Base-by-base conservation (phyloP, 2,888 invertebrate species). In the Phortica okadai region DNA sequence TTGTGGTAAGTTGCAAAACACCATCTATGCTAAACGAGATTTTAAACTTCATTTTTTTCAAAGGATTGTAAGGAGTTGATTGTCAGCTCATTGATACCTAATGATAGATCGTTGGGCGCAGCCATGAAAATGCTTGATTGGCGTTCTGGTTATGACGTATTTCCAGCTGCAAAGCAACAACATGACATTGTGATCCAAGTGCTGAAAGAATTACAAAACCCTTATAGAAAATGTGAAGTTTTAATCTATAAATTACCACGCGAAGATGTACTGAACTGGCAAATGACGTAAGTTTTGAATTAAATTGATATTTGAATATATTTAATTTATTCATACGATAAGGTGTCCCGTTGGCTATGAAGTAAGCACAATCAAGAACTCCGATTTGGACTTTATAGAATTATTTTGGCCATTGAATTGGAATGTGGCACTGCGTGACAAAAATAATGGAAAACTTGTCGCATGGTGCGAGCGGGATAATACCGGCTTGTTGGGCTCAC, bases 41-140 rank as follows among this genome's bases (percentile, higher is more conserved):
- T 33, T 1, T 1, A 2, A 33, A 33, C 33, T 3, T 2, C 7
- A 7, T 62, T 62, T 67, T 16, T 1, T 8, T 50, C 25, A 16
- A 72, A 90, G 91, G 91, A 91, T 82, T 89, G 91, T 16, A 91
- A 91, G 85, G 90, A 91, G 62, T 76, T 91, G 7, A 90, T 90
- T 78, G 69, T 91, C 25, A 89, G 90, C 21, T 86, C 87, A 5
- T 77, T 91, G 44, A 33, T 33, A 33, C 33, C 3, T 3, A 33
- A 33, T 33, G 33, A 33, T 3, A 33, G 3, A 33, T 33, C 1
- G 2, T 33, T 33, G 33, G 33, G 33, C 33, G 33, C 33, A 33
- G 33, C 33, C 33, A 33, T 33, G 33, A 33, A 33, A 33, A 33
- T 33, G 33, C 33, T 33, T 33, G 33, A 33, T 33, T 33, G 33